Percentiles rank a stretch among this genome's conserved stretches.
phyloP scores from a whole-genome alignment of 2,888 invertebrate genomes.

The Nowickia ferox region DNA sequence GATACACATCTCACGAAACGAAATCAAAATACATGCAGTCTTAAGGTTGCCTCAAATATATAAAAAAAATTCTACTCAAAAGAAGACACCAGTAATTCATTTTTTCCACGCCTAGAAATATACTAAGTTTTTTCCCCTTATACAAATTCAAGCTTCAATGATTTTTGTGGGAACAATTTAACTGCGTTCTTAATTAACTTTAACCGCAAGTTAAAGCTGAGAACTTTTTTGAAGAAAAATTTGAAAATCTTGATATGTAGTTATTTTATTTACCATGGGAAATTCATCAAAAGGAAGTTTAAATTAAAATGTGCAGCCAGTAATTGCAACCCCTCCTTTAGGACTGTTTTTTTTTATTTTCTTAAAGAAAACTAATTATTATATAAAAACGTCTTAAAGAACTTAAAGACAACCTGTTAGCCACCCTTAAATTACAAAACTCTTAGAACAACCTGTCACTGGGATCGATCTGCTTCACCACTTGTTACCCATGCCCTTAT shows the following conservation, averaged over 20 bases:
- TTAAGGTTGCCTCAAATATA: no score
- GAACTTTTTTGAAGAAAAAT: conserved; percentile 32
- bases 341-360: not conserved
- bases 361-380: conserved; percentile 27
- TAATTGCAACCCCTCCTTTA: conserved; percentile 19
- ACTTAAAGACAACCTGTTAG: conserved; percentile 42
- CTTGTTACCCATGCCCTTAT: conserved; percentile 61
- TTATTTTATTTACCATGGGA: conserved; percentile 34
- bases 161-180: conserved; percentile 36
- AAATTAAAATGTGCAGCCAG: conserved; percentile 4
- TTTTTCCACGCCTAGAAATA: not conserved
- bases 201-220: conserved; percentile 40
- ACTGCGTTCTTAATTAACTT: not conserved
- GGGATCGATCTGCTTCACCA: conserved; percentile 26
- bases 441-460: conserved; percentile 58
- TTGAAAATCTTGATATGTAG: conserved; percentile 2
- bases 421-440: conserved; percentile 54
- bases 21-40: no score
- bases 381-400: conserved; percentile 36
- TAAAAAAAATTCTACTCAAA: no score
- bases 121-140: not conserved
- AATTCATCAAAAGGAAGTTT: conserved; percentile 18
- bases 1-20: no score
- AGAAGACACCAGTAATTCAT: no score
- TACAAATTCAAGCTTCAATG: conserved; percentile 21